Conservation (phyloP, 2,888 invertebrate species). For the Nemotelus nigrinus region DNA sequence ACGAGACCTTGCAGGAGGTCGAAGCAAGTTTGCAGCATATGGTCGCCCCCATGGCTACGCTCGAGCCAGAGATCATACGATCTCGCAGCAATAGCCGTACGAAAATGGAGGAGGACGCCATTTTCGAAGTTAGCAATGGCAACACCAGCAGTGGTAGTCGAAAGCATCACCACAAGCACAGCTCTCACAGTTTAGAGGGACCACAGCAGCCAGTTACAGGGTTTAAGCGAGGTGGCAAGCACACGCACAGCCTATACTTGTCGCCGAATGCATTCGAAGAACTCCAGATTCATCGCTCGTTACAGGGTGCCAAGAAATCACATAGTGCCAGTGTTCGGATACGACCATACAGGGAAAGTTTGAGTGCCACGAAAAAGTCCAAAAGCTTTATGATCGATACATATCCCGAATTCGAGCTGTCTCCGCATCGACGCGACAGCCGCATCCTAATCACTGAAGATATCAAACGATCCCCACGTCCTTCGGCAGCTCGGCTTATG, state of each 20-base stretch:
- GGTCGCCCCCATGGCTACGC: slow-evolving; percentile 56
- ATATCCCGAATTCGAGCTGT: slow-evolving; percentile 63
- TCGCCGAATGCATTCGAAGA: slow-evolving; percentile 64
- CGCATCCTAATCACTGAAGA: slow-evolving; percentile 60
- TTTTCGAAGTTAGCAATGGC: slow-evolving; percentile 52
- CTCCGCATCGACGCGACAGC: slow-evolving; percentile 61
- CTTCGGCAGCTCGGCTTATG: slow-evolving; percentile 56
- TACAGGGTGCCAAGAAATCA: slow-evolving; percentile 61
- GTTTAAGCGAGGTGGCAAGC: slow-evolving; percentile 63
- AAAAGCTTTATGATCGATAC: slow-evolving; percentile 65
- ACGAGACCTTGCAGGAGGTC: slow-evolving; percentile 61
- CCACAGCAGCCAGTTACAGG: slow-evolving; percentile 60
- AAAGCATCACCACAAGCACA: slow-evolving; percentile 61
- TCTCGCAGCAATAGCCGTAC: slow-evolving; percentile 64
- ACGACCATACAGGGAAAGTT: slow-evolving; percentile 62
- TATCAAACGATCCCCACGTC: slow-evolving; percentile 64
- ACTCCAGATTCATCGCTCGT: slow-evolving; percentile 61
- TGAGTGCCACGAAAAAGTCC: slow-evolving; percentile 64
- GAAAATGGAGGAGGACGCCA: slow-evolving; percentile 59
- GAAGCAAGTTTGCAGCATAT: slow-evolving; percentile 55
- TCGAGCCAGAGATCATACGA: slow-evolving; percentile 60
- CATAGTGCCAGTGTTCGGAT: slow-evolving; percentile 64
- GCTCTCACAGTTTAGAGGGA: slow-evolving; percentile 64
- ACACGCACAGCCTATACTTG: slow-evolving; percentile 63
- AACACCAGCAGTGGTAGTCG: slow-evolving; percentile 54